phyloP scores from a whole-genome alignment of 2,888 invertebrate genomes.

The Drepana falcataria region DNA sequence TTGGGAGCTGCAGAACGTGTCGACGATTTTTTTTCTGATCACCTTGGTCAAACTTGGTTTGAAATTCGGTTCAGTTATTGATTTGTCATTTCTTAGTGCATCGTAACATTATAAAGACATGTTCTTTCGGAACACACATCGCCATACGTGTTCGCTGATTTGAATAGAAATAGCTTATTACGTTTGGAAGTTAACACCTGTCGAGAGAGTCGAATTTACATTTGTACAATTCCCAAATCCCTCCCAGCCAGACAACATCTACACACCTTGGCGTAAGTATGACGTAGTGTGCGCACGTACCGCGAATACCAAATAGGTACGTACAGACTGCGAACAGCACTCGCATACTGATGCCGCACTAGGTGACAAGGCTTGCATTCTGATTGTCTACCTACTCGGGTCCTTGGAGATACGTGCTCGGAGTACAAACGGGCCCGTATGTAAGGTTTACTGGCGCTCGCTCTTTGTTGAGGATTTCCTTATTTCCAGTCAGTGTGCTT shows the following conservation, averaged over 20 bases:
- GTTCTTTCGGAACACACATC: not conserved
- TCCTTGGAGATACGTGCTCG: slow-evolving; percentile 33
- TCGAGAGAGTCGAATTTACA: not conserved
- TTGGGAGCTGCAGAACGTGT: too few relatives aligned
- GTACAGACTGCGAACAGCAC: slow-evolving; percentile 8
- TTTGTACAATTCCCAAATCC: slow-evolving; percentile 24
- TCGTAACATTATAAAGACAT: too few relatives aligned
- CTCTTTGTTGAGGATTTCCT: slow-evolving; percentile 22
- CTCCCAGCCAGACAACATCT: slow-evolving; percentile 41
- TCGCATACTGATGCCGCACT: slow-evolving; percentile 41
- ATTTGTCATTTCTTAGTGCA: too few relatives aligned
- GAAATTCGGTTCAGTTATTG: too few relatives aligned
- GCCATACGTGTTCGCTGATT: not conserved
- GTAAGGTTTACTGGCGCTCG: slow-evolving; percentile 38
- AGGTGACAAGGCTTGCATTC: slow-evolving; percentile 32
- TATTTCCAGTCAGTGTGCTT: not conserved
- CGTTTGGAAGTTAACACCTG: not conserved
- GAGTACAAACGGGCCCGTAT: slow-evolving; percentile 32
- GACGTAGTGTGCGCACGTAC: slow-evolving; percentile 68
- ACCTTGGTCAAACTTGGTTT: too few relatives aligned
- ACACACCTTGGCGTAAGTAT: slow-evolving; percentile 58
- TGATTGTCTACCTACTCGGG: slow-evolving; percentile 42
- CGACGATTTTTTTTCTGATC: too few relatives aligned
- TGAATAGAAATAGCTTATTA: not conserved
- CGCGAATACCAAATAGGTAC: slow-evolving; percentile 41